Base-by-base conservation (phyloP, 2,797 vertebrate genomes). In the Labroides dimidiatus region DNA sequence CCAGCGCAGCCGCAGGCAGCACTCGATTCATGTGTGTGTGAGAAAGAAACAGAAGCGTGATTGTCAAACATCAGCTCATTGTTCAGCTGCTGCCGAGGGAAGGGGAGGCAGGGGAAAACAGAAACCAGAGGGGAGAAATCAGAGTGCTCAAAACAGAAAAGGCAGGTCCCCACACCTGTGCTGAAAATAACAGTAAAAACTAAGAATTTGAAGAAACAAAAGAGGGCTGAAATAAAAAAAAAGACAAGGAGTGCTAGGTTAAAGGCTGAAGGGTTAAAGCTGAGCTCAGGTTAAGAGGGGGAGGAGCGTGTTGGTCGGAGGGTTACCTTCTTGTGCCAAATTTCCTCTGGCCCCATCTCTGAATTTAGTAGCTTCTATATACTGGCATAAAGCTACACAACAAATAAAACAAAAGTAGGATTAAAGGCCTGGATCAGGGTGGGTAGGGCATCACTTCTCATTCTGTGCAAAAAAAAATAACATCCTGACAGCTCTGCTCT, bases 341-440 rank as follows among this genome's bases (percentile, higher is more conserved):
- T 96, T 96, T 95, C 95, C 91, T 94, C 96, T 94, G 95, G 94
- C 94, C 95, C 94, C 96, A 94, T 96, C 96, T 95, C 94, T 97
- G 95, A 94, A 95, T 97, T 97, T 98, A 98, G 97, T 97, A 95
- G 96, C 97, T 91, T 97, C 95, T 95, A 99, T 96, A 96, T 97
- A 99, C 94, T 99, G 96, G 96, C 97, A 99, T 96, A 99, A 96
- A 91, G 98, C 98, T 99, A 97, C 92, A 96, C 93, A 93, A 97
- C 94, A 97, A 95, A 98, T 94, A 94, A 96, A 97, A 98, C 93
- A 97, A 97, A 94, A 96, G 82, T 88, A 95, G 90, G 94, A 90
- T 93, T 93, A 91, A 84, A 88, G 82, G 75, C 69, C 78, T 81
- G 77, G 43, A 85, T 88, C 61, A 68, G 23, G 14, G 69, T 62